These are phyloP conservation scores for Psittacula echo DNA, from an alignment of 2,797 vertebrate genomes.

Conservation along the genomic window DNA sequence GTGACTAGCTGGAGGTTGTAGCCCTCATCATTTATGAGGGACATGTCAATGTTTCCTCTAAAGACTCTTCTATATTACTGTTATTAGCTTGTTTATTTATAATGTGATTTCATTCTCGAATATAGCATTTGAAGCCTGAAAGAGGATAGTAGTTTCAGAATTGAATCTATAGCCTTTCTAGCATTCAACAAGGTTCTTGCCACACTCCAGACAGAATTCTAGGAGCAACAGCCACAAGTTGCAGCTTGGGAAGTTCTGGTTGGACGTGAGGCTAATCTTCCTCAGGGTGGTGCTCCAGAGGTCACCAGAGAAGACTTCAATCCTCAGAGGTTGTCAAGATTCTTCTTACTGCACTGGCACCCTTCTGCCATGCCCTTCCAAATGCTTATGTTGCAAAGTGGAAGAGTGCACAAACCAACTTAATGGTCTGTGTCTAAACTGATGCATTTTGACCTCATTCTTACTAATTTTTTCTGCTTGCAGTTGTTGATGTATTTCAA, in stretches of 20 bases:
- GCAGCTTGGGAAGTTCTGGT: neutral
- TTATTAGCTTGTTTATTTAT: neutral
- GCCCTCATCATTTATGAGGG: neutral
- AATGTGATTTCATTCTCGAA: neutral
- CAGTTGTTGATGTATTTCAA: slow-evolving; percentile 93
- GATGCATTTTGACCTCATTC: neutral
- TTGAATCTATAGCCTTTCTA: neutral
- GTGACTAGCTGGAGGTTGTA: neutral
- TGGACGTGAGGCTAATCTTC: neutral
- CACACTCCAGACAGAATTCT: neutral
- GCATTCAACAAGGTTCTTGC: neutral
- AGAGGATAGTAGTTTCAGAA: neutral
- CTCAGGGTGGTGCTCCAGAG: neutral
- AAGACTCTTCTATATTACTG: neutral
- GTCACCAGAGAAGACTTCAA: neutral
- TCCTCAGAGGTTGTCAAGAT: neutral
- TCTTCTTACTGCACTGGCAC: neutral
- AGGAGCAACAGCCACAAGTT: neutral
- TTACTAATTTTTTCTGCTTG: neutral
- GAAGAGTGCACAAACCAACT: neutral
- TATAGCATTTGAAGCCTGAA: neutral
- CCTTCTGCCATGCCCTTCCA: neutral
- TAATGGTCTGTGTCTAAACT: neutral
- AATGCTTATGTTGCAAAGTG: neutral
- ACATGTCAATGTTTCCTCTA: neutral